Percentiles rank a stretch among this genome's conserved stretches.
phyloP scores from a whole-genome alignment of 2,888 invertebrate species.

The Aphidius colemani region DNA sequence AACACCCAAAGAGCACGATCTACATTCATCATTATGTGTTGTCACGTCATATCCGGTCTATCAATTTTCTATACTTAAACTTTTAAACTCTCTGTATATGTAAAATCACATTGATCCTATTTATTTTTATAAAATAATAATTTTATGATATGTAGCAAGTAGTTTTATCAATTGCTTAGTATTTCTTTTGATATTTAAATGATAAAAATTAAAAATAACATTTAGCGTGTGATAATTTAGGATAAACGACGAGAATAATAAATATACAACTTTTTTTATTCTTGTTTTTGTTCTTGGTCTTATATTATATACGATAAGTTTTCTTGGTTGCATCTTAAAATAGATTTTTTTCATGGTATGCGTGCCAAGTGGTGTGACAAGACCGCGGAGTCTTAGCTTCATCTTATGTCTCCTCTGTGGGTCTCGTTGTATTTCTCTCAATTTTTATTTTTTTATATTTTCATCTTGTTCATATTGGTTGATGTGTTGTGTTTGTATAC shows the following conservation, averaged over 20 bases:
- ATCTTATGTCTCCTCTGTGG: background rate
- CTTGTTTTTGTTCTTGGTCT: slow-evolving; percentile 1
- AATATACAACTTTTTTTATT: background rate
- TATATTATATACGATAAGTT: background rate
- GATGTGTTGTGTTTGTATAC: background rate
- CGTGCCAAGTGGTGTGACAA: slow-evolving; percentile 28
- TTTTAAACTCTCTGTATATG: slow-evolving; percentile 26
- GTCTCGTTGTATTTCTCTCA: background rate
- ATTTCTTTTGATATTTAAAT: no score
- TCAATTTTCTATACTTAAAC: slow-evolving; percentile 29
- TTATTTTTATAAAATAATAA: background rate
- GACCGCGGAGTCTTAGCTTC: slow-evolving; percentile 5
- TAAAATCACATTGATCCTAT: slow-evolving; percentile 4
- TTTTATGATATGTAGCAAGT: slow-evolving; percentile 5
- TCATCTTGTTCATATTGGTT: slow-evolving; percentile 21
- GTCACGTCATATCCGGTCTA: slow-evolving; percentile 49
- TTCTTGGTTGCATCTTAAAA: slow-evolving; percentile 23
- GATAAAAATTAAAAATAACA: slow-evolving; percentile 1
- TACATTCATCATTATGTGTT: slow-evolving; percentile 51
- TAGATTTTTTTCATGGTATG: slow-evolving; percentile 28
- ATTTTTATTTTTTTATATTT: background rate
- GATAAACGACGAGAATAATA: background rate
- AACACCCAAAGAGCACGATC: slow-evolving; percentile 39
- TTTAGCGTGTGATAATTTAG: background rate
- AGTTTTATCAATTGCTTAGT: slow-evolving; percentile 5